These are phyloP conservation scores for Leptodirus hochenwartii DNA, from an alignment of 2,888 invertebrate species.

Conservation along the genomic window DNA sequence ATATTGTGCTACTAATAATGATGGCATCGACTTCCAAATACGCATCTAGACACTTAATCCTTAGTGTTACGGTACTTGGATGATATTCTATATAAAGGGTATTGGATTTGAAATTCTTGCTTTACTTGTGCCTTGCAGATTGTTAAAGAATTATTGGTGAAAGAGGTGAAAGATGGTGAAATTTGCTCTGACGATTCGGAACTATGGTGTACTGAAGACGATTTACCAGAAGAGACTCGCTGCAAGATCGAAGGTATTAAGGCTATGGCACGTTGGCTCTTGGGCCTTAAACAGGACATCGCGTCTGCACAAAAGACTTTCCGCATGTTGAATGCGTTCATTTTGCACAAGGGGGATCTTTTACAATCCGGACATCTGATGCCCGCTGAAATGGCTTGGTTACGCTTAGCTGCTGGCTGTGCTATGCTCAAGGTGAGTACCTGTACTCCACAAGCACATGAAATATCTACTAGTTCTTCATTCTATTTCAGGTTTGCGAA, in stretches of 20 bases:
- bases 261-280: constrained; percentile 89
- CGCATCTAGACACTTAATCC: no score
- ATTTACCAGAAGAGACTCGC: constrained; percentile 76
- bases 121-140: no score
- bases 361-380: constrained; percentile 54
- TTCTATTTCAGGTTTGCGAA: no score
- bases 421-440: constrained; percentile 94
- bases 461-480: no score
- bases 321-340: constrained; percentile 87
- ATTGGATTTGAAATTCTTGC: constrained; percentile 4
- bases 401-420: constrained; percentile 81
- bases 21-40: no score
- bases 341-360: constrained; percentile 60
- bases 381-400: constrained; percentile 81
- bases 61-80: no score
- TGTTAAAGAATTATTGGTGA: constrained; percentile 85
- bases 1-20: no score
- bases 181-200: constrained; percentile 29
- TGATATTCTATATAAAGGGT: no score
- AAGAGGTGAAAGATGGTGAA: constrained; percentile 38
- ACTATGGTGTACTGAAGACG: constrained; percentile 74
- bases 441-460: no score
- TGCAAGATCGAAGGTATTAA: constrained; percentile 91
- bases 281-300: constrained; percentile 76
- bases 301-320: constrained; percentile 85